Conservation (phyloP, 2,113 vertebrate genomes). For the Petrocephalus zakoni region DNA sequence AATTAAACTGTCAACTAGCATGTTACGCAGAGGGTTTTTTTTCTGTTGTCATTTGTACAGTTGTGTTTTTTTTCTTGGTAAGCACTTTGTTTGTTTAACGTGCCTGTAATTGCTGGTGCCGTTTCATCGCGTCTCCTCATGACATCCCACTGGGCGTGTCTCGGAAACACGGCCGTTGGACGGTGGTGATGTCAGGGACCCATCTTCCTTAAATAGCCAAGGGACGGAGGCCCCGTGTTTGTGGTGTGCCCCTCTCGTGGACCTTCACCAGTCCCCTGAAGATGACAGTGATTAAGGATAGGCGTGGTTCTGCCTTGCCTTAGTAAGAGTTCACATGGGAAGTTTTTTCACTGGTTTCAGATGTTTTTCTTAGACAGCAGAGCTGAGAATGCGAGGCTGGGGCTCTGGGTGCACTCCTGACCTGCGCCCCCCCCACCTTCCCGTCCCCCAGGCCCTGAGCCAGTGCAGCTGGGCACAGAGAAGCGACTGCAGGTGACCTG, state of each 20-base stretch:
- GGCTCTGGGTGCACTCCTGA: background rate
- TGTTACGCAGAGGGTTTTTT: background rate
- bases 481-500: conserved; percentile 71
- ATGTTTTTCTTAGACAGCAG: background rate
- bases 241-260: background rate
- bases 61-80: background rate
- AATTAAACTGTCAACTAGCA: background rate
- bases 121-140: background rate
- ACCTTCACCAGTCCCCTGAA: background rate
- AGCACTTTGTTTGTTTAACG: background rate
- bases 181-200: background rate
- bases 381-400: background rate
- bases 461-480: conserved; percentile 57
- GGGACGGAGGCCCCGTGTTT: background rate
- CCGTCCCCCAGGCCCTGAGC: conserved; percentile 59
- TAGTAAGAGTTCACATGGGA: background rate
- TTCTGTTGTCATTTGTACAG: background rate
- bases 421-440: background rate
- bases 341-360: background rate
- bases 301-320: background rate
- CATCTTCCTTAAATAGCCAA: background rate
- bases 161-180: background rate
- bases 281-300: background rate
- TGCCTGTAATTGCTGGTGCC: background rate
- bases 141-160: background rate